Evolutionary conservation across 2,797 vertebrate species (phyloP), one percentile per base, ranked within the genome.

Genomic region (Sebastes cheni): DNA sequence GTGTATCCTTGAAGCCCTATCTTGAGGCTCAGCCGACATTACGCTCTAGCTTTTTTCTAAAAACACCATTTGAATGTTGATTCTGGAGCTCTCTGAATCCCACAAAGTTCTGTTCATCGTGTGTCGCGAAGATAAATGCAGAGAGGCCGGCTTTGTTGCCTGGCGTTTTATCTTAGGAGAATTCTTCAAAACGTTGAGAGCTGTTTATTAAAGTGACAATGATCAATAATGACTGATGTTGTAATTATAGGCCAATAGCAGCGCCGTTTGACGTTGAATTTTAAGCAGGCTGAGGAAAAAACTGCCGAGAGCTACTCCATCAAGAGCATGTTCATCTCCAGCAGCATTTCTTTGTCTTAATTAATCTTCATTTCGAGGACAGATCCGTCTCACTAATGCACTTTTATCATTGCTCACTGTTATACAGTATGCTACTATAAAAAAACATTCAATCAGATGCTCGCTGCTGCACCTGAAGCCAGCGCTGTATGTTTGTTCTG

Each of bases 211-310:
- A 92, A 87, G 89, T 93, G 93, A 94, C 92, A 92, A 89, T 93
- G 91, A 95, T 94, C 92, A 95, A 95, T 93, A 95, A 94, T 94
- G 93, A 95, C 89, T 93, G 91, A 95, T 95, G 94, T 84, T 90
- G 90, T 93, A 93, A 94, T 95, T 94, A 93, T 66, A 86, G 90
- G 86, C 83, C 89, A 86, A 87, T 88, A 78, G 88, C 87, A 5
- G 77, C 22, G 46, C 77, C 4, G 77, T 75, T 90, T 91, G 86
- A 89, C 82, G 76, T 70, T 90, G 91, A 92, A 92, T 93, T 83
- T 88, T 89, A 93, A 93, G 84, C 69, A 89, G 89, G 85, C 77
- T 16, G 80, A 56, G 56, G 42, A 76, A 29, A 60, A 80, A 71
- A 64, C n/a, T 62, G 72, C 76, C 77, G 77, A 81, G 75, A 79